phyloP scores from a whole-genome alignment of 1,140 invertebrate genomes.

The Mactra quadrangularis region DNA sequence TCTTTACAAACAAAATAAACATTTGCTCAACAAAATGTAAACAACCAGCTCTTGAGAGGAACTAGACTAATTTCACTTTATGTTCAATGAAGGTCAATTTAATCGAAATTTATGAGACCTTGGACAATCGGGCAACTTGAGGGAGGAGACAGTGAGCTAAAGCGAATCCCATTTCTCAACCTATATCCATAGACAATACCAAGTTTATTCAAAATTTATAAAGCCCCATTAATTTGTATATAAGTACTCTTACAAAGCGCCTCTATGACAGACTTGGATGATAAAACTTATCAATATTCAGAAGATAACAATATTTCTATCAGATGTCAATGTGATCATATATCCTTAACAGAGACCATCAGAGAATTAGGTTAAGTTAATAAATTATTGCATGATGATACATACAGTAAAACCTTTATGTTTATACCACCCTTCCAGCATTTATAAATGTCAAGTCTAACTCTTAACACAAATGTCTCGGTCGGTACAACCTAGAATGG shows the following conservation, averaged over 20 bases:
- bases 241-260: constrained; percentile 7
- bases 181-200: constrained; percentile 18
- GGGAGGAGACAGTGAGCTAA: constrained; percentile 27
- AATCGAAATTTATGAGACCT: constrained; percentile 43
- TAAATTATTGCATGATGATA: no score
- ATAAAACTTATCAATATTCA: not conserved
- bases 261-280: not conserved
- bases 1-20: constrained; percentile 46
- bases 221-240: constrained; percentile 41
- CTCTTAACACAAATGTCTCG: no score
- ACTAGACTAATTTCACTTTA: constrained; percentile 52
- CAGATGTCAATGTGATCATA: no score
- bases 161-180: constrained; percentile 23
- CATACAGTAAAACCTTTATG: no score
- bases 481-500: no score
- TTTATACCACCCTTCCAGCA: no score
- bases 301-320: no score
- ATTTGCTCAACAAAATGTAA: constrained; percentile 41
- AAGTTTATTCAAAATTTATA: constrained; percentile 13
- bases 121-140: constrained; percentile 34
- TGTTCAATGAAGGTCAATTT: constrained; percentile 53
- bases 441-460: no score
- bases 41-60: constrained; percentile 23
- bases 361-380: no score
- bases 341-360: no score